Percentiles rank a stretch among this genome's conserved stretches.
These are phyloP conservation scores for Colinus virginianus DNA, from an alignment of 2,113 vertebrate genomes.

Conservation along the genomic window DNA sequence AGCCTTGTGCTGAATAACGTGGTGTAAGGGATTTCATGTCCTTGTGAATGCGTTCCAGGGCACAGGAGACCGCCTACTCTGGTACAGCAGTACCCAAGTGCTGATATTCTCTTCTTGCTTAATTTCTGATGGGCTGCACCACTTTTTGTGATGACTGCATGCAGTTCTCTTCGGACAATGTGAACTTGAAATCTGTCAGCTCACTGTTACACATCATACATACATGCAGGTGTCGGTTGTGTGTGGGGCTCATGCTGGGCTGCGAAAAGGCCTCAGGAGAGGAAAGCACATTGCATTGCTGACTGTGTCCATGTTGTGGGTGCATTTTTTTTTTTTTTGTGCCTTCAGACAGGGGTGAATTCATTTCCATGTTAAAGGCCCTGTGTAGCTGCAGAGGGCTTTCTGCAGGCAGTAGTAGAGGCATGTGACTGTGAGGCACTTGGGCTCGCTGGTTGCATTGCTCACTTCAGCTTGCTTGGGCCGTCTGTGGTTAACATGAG, in stretches of 20 bases:
- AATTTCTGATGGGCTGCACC: neutral
- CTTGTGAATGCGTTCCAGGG: neutral
- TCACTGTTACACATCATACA: rapidly evolving
- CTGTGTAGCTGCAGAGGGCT: too few relatives aligned
- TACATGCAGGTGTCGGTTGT: too few relatives aligned
- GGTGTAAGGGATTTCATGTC: neutral
- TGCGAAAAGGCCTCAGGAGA: neutral
- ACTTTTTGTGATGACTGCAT: neutral
- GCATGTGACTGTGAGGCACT: neutral
- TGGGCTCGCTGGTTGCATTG: neutral
- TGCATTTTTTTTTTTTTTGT: neutral
- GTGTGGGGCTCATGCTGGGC: neutral
- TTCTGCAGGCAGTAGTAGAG: neutral
- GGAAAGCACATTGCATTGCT: neutral
- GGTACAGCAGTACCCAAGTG: neutral
- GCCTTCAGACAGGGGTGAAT: neutral
- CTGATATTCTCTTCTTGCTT: neutral
- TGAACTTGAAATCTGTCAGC: neutral
- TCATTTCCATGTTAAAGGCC: neutral
- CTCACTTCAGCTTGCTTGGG: neutral
- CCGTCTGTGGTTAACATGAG: neutral
- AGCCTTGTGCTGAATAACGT: rapidly evolving
- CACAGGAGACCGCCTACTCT: rapidly evolving
- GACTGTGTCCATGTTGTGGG: neutral
- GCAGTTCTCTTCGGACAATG: neutral